These are phyloP conservation scores for Ladona fulva DNA, from an alignment of 1,140 invertebrate species.

Conservation along the genomic window DNA sequence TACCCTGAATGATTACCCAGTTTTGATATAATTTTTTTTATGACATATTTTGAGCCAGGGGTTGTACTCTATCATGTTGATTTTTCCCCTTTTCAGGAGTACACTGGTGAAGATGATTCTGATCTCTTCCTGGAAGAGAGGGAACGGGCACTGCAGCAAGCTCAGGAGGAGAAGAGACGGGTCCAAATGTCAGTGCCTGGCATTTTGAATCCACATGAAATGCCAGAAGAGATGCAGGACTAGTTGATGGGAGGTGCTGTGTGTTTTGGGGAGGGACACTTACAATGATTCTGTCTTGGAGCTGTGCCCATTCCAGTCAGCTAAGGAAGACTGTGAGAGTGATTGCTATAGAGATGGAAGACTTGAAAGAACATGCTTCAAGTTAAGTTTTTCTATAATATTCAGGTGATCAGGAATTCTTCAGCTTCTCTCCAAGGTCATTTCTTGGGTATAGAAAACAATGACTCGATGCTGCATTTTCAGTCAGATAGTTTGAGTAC, in stretches of 20 bases:
- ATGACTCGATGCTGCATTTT: neutral
- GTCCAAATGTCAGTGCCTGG: constrained; percentile 91
- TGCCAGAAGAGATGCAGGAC: constrained; percentile 98
- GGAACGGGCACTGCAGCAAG: constrained; percentile 72
- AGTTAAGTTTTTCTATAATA: neutral
- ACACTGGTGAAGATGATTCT: constrained; percentile 93
- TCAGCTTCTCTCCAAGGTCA: neutral
- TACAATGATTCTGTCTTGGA: neutral
- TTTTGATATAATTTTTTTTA: too few relatives aligned
- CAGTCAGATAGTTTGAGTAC: constrained; percentile 8
- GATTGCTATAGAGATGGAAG: neutral
- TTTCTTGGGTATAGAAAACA: neutral
- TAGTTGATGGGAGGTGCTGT: constrained; percentile 29
- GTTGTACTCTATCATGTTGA: too few relatives aligned
- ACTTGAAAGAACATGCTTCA: neutral
- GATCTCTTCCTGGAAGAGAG: constrained; percentile 96
- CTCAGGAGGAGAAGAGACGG: constrained; percentile 88
- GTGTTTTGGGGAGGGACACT: neutral
- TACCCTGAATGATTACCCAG: too few relatives aligned
- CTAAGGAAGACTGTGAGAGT: too few relatives aligned
- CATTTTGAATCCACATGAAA: constrained; percentile 92
- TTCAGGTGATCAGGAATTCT: constrained; percentile 2
- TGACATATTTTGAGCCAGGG: too few relatives aligned
- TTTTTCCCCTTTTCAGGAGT: constrained; percentile 59
- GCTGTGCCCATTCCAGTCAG: neutral